Conservation (phyloP, 2,888 invertebrate genomes). For the Mesoligia furuncula region DNA sequence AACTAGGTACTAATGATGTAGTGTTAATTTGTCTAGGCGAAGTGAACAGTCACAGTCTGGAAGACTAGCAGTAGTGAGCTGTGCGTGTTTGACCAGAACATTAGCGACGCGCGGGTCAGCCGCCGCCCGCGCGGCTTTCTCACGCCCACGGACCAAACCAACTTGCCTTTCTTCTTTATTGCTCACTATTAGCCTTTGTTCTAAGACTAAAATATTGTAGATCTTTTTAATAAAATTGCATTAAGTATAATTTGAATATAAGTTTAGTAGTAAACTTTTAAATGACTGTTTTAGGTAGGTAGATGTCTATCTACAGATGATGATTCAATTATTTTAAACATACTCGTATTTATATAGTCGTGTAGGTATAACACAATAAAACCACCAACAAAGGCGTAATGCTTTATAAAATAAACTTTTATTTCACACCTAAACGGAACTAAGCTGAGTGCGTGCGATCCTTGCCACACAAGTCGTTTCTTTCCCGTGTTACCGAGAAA, state of each 20-base stretch:
- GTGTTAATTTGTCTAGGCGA: slow-evolving; percentile 52
- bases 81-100: slow-evolving; percentile 83
- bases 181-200: slow-evolving; percentile 71
- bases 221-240: slow-evolving; percentile 53
- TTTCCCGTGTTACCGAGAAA: slow-evolving; percentile 82
- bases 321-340: slow-evolving; percentile 6
- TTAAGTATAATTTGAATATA: slow-evolving; percentile 13
- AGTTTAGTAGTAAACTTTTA: slow-evolving; percentile 3
- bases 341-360: background rate
- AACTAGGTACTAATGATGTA: slow-evolving; percentile 59
- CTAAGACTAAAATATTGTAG: slow-evolving; percentile 63
- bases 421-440: slow-evolving; percentile 78
- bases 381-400: slow-evolving; percentile 17
- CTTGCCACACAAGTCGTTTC: slow-evolving; percentile 85
- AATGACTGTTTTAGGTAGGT: background rate
- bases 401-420: slow-evolving; percentile 65
- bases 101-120: slow-evolving; percentile 77
- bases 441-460: slow-evolving; percentile 73
- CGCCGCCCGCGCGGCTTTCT: slow-evolving; percentile 82
- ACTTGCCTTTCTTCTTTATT: slow-evolving; percentile 82
- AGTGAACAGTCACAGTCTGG: slow-evolving; percentile 55
- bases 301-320: background rate
- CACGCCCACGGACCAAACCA: slow-evolving; percentile 81
- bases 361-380: slow-evolving; percentile 21
- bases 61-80: slow-evolving; percentile 63